phyloP scores from a whole-genome alignment of 1,140 invertebrate species.

The Papilio glaucus region DNA sequence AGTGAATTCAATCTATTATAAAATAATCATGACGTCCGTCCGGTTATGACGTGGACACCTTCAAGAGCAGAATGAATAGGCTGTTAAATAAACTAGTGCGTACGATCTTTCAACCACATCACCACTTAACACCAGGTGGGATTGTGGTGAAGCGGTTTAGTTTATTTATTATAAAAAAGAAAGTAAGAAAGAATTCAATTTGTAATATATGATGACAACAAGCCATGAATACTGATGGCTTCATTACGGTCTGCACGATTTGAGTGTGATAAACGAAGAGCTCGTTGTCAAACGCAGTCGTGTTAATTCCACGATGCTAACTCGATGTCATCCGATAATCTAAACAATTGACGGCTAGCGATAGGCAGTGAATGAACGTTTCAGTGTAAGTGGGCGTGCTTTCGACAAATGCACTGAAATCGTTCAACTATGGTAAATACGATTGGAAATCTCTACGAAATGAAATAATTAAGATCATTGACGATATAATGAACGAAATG shows the following conservation, averaged over 20 bases:
- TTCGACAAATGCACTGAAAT: not conserved
- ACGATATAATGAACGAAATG: no score
- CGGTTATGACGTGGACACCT: no score
- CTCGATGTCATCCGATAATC: conserved; percentile 54
- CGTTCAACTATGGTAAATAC: not conserved
- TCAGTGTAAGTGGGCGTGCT: not conserved
- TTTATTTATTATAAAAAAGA: no score
- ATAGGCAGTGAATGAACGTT: not conserved
- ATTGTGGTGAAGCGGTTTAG: no score
- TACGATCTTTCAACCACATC: no score
- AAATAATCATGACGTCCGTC: no score
- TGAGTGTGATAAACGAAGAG: conserved; percentile 31
- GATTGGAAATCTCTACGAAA: not conserved
- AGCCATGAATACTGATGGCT: conserved; percentile 2
- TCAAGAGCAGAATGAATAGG: no score
- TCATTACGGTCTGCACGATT: not conserved
- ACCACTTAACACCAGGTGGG: no score
- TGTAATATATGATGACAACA: not conserved
- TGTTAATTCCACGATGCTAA: conserved; percentile 50
- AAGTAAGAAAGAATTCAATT: not conserved
- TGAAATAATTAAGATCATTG: no score
- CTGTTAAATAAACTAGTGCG: no score
- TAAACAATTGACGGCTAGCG: conserved; percentile 49
- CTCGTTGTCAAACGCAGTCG: conserved; percentile 45
- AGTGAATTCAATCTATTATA: not conserved